A percentile compares a stretch with the other conserved stretches of the same genome.
Evolutionary conservation across 2,113 vertebrate genomes (phyloP).

Genomic region (Elgaria multicarinata): DNA sequence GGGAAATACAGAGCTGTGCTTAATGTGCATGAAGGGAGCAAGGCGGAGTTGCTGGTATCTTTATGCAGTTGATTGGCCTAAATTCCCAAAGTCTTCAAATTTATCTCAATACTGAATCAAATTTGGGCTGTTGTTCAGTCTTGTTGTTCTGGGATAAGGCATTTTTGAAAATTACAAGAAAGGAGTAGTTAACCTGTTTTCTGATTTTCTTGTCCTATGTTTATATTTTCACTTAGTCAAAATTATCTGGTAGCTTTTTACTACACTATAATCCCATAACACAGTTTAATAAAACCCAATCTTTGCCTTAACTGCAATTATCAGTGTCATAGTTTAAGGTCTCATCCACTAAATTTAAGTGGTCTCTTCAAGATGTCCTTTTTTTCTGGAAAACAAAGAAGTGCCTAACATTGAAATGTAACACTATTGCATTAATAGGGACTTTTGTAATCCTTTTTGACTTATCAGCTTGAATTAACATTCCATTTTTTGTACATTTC

Average conservation of each 20-base stretch:
- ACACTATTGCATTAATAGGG: not conserved
- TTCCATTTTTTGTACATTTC: conserved; percentile 45
- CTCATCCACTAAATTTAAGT: conserved; percentile 5
- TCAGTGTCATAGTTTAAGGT: conserved; percentile 24
- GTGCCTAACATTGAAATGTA: not conserved
- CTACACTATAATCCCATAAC: not conserved
- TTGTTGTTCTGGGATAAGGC: not conserved
- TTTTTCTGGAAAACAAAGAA: not conserved
- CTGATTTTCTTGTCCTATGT: not conserved
- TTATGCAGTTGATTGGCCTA: not conserved
- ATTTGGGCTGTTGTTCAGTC: not conserved
- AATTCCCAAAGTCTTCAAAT: not conserved
- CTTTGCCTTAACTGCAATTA: conserved; percentile 49
- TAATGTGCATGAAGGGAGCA: accelerated
- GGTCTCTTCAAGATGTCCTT: not conserved
- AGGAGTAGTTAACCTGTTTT: not conserved
- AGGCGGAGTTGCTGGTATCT: accelerated
- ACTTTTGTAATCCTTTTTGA: conserved; percentile 55
- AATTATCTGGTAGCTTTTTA: not conserved
- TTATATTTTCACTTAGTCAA: not conserved
- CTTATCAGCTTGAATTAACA: conserved; percentile 1
- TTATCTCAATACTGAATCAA: not conserved
- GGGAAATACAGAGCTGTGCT: not conserved
- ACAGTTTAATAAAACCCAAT: not conserved
- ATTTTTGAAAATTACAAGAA: not conserved